Conservation (phyloP, 1,140 invertebrate genomes). For the Sarcophaga peregrina region DNA sequence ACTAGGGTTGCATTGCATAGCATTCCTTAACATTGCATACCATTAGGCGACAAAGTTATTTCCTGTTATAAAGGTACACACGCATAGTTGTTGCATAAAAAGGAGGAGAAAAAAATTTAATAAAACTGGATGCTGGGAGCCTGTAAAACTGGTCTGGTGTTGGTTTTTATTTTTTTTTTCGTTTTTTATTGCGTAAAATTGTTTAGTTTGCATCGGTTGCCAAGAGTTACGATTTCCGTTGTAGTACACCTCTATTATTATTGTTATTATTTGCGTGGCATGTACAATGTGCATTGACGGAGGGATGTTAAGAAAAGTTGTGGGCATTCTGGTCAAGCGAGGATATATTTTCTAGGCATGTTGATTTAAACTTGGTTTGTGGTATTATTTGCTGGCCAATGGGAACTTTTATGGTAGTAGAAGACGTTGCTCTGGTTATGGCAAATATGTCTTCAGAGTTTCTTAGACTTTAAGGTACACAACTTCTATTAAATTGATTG, state of each 20-base stretch:
- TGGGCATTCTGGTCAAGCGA: not conserved
- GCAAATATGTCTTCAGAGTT: too few relatives aligned
- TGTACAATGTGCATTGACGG: not conserved
- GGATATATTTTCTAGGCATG: too few relatives aligned
- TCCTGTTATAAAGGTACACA: not conserved
- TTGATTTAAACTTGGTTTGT: too few relatives aligned
- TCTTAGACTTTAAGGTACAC: too few relatives aligned
- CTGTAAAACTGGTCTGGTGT: not conserved
- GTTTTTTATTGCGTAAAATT: not conserved
- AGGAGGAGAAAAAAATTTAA: too few relatives aligned
- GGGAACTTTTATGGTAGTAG: too few relatives aligned
- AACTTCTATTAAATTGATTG: too few relatives aligned
- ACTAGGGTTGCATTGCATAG: not conserved
- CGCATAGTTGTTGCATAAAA: not conserved
- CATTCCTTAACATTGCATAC: slow-evolving; percentile 8
- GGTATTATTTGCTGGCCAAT: too few relatives aligned
- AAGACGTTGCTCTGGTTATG: too few relatives aligned
- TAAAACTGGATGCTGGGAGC: not conserved
- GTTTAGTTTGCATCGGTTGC: slow-evolving; percentile 11
- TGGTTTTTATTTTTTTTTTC: not conserved
- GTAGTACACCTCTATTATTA: not conserved
- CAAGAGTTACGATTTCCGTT: slow-evolving; percentile 21
- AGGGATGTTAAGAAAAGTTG: not conserved
- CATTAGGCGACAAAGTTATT: slow-evolving; percentile 22
- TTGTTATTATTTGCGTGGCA: too few relatives aligned